Evolutionary conservation across 2,797 vertebrate genomes (phyloP), one percentile per base, ranked within the genome.

Genomic region (Erethizon dorsatum): DNA sequence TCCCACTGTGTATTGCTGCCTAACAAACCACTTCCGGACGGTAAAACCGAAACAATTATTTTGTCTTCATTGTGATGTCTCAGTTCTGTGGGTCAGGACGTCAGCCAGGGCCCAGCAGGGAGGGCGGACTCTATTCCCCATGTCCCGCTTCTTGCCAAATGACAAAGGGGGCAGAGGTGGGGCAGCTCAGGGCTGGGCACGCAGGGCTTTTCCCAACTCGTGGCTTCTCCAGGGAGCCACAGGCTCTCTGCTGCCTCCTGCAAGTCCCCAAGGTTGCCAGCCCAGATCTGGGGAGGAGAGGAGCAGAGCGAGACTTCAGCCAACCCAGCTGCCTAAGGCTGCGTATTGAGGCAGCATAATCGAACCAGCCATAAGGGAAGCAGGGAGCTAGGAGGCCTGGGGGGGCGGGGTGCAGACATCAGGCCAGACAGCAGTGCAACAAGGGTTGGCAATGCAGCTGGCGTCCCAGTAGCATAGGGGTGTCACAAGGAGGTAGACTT

Each of bases 161-260:
- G 41, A 45, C 54, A 24, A 47, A 4, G 0, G 0, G 18, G 31
- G 28, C 71, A n/a, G 52, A 8, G 3, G 33, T 9, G 7, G 45
- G n/a, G 33, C 37, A 9, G 12, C 61, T n/a, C 20, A 4, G 65
- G 31, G 2, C 41, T 3, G 5, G n/a, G 5, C 1, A 28, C 11
- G 3, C 18, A 20, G 2, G 52, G 24, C 20, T 50, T 15, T 18
- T 47, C 26, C 69, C 52, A 33, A 17, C 26, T 18, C 18, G 41
- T 61, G 18, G 12, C 2, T 10, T 61, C 33, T 87, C 47, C 77
- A 69, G 52, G 54, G 31, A 59, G 17, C n/a, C 71, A 2, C 20
- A 56, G 4, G 13, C 12, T 28, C 24, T 47, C 37, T 54, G 5
- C 47, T 15, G 37, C 67, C 10, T 57, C 57, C 79, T 37, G 13